Percentiles rank a stretch among this genome's conserved stretches.
These are phyloP conservation scores for Microcebus ravelobensis DNA, from an alignment of 2,113 vertebrate species.

Conservation along the genomic window DNA sequence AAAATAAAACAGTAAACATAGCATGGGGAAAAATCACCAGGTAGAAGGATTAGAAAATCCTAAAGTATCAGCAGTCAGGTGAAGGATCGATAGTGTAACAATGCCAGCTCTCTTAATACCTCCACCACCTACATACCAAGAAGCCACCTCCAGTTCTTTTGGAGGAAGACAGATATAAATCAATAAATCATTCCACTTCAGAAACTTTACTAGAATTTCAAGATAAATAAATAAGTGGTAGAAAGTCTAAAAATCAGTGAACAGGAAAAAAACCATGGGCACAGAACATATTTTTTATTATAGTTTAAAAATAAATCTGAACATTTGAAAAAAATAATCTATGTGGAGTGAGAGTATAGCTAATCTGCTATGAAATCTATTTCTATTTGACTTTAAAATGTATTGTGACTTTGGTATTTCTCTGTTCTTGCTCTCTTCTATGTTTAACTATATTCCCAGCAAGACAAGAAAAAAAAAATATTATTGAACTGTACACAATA, in stretches of 20 bases:
- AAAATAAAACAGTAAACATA: not conserved
- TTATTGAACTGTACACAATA: not conserved
- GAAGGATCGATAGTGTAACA: not conserved
- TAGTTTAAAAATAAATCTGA: conserved; percentile 33
- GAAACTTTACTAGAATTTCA: conserved; percentile 17
- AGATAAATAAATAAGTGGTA: not conserved
- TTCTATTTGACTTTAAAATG: conserved; percentile 29
- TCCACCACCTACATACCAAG: not conserved
- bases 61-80: not conserved
- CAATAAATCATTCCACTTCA: not conserved
- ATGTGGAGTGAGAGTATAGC: not conserved
- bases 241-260: not conserved
- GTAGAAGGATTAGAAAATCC: not conserved
- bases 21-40: not conserved
- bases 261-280: not conserved
- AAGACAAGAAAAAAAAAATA: not conserved
- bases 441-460: not conserved
- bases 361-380: not conserved
- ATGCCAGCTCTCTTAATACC: not conserved
- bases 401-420: not conserved
- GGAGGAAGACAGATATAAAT: not conserved
- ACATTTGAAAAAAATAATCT: conserved; percentile 40
- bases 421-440: not conserved
- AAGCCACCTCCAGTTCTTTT: not conserved
- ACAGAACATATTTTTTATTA: not conserved